Conservation (phyloP, 2,113 vertebrate species). For the Apus apus region DNA sequence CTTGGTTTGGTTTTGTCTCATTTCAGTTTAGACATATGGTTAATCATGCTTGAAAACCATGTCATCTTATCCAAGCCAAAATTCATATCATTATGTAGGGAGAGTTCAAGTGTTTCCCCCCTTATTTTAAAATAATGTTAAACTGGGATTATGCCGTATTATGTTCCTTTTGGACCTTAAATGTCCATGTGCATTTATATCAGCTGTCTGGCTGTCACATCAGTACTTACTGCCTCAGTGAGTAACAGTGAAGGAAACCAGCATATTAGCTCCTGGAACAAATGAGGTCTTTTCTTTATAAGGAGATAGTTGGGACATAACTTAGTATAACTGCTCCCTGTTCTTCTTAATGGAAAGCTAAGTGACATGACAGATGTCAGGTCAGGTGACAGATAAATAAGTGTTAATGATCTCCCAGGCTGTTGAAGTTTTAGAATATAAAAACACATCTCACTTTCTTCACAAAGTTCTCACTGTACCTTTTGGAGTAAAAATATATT, state of each 20-base stretch:
- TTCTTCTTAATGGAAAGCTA: slow-evolving; percentile 26
- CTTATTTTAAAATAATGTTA: slow-evolving; percentile 53
- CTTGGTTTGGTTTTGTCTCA: slow-evolving; percentile 48
- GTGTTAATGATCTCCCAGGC: background rate
- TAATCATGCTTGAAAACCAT: slow-evolving; percentile 64
- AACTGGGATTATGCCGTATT: slow-evolving; percentile 49
- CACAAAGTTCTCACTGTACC: background rate
- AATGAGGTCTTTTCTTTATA: slow-evolving; percentile 44
- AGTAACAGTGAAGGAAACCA: slow-evolving; percentile 34
- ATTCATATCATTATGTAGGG: slow-evolving; percentile 31
- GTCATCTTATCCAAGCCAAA: slow-evolving; percentile 65
- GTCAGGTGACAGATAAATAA: slow-evolving; percentile 38
- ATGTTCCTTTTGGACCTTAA: slow-evolving; percentile 39
- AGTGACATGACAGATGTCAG: slow-evolving; percentile 48
- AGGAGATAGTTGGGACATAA: slow-evolving; percentile 35
- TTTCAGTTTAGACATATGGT: slow-evolving; percentile 63
- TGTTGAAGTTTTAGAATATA: background rate
- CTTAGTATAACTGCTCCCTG: slow-evolving; percentile 40
- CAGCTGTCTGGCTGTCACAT: slow-evolving; percentile 51
- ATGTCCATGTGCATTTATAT: slow-evolving; percentile 53
- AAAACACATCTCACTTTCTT: background rate
- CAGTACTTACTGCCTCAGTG: slow-evolving; percentile 30
- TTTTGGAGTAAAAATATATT: background rate
- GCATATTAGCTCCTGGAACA: slow-evolving; percentile 49
- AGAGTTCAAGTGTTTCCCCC: slow-evolving; percentile 55